phyloP scores from a whole-genome alignment of 2,888 invertebrate genomes.

The Ischnura elegans region DNA sequence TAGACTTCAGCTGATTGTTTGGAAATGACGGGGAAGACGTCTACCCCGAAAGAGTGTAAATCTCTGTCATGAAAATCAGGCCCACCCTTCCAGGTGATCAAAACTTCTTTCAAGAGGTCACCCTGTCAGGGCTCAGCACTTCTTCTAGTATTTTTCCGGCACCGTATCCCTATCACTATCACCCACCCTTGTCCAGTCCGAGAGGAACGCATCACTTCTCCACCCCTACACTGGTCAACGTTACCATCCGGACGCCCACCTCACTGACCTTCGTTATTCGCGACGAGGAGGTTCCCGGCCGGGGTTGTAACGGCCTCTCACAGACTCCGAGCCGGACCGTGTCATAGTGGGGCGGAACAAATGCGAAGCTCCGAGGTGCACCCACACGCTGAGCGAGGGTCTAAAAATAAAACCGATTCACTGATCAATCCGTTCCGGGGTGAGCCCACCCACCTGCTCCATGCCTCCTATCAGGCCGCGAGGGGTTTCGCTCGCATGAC shows the following conservation, averaged over 20 bases:
- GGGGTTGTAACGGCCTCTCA: neutral
- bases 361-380: neutral
- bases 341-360: neutral
- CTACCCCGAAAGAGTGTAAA: neutral
- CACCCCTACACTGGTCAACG: neutral
- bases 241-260: too few species aligned
- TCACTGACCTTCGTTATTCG: too few species aligned
- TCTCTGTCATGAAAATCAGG: neutral
- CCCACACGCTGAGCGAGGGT: neutral
- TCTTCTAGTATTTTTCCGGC: neutral
- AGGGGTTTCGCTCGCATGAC: neutral
- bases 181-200: neutral
- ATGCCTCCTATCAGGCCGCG: neutral
- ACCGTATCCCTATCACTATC: neutral
- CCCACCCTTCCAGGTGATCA: too few species aligned
- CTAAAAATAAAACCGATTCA: conserved; percentile 20
- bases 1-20: too few species aligned
- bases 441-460: neutral
- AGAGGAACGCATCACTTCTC: neutral
- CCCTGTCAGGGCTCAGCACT: neutral
- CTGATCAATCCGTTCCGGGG: neutral
- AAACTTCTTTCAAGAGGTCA: too few species aligned
- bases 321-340: neutral
- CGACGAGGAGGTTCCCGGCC: neutral
- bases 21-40: neutral